Evolutionary conservation across 2,888 invertebrate genomes (phyloP), one percentile per base, ranked within the genome.

Genomic region (Pterostichus madidus): DNA sequence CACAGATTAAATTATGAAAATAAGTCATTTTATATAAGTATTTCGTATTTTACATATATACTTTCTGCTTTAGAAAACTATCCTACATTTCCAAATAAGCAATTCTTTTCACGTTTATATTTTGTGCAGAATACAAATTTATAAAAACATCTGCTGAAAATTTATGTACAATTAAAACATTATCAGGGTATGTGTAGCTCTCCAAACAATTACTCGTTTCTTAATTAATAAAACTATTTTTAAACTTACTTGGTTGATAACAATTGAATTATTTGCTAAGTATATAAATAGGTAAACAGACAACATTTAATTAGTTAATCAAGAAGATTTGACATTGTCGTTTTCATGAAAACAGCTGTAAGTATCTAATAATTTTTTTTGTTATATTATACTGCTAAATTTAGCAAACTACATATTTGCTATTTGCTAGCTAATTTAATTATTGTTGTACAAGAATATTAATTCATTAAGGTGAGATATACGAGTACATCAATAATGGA

Each of bases 141-240:
- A 15, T 7, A 11, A 71, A 80, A 71, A 80, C 80, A 80, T 71
- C 80, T 80, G 80, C 64, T 39, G 11, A 32, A 52, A 71, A 80
- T 80, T 71, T 71, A 80, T 80, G 6, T 32, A 32, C 11, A 44
- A 79, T 79, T 49, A 49, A 79, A 68, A 71, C 71, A 61, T 68
- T 68, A 80, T 80, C 64, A 80, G 80, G 80, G 80, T 71, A 11
- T 32, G 6, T n/a, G 7, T 35, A 80, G 17, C 53, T 10, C 11
- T 8, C 32, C 80, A 80, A 71, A 24, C 44, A 10, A 11, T 31
- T 46, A 46, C 52, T 13, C 53, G 15, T 0, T 13, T 7, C 1
- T 44, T 17, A 71, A 11, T 32, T 5, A 13, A 24, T 13, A 35
- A 13, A 64, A 64, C 35, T n/a, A 13, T 5, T 35, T n/a, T 2